Evolutionary conservation across 1,140 invertebrate genomes (phyloP).

Genomic region (Paralvinella palmiformis): DNA sequence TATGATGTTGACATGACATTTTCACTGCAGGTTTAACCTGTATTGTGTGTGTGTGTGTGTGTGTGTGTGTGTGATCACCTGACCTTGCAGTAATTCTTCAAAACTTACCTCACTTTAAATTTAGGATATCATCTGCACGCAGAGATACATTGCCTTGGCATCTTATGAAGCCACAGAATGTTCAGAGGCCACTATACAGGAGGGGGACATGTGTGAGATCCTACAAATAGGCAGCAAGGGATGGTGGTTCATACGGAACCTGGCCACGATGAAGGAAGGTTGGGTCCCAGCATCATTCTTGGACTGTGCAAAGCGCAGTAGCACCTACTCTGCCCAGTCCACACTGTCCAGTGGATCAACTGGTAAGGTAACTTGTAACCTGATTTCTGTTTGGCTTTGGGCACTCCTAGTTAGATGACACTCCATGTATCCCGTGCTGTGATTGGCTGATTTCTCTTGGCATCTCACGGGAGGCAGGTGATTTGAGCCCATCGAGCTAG

Average conservation of each 20-base stretch:
- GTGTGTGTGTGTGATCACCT: not conserved
- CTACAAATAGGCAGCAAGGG: slow-evolving; percentile 87
- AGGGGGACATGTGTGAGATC: slow-evolving; percentile 75
- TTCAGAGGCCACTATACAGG: slow-evolving; percentile 73
- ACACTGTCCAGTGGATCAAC: not conserved
- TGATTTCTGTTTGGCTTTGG: too few relatives aligned
- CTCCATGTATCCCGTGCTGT: too few relatives aligned
- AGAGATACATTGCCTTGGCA: slow-evolving; percentile 70
- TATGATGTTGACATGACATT: not conserved
- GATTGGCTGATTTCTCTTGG: too few relatives aligned
- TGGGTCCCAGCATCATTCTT: slow-evolving; percentile 92
- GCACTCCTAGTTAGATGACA: too few relatives aligned
- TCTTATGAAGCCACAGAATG: slow-evolving; percentile 85
- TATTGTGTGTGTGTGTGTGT: not conserved
- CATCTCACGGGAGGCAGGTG: too few relatives aligned
- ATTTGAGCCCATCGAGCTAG: too few relatives aligned
- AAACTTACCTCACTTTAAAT: not conserved
- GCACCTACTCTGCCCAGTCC: not conserved
- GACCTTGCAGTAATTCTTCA: not conserved
- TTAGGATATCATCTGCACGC: not conserved
- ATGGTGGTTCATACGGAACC: slow-evolving; percentile 88
- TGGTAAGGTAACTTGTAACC: slow-evolving; percentile 12
- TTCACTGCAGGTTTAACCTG: not conserved
- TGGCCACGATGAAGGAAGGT: slow-evolving; percentile 68
- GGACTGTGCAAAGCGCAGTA: slow-evolving; percentile 55